These are phyloP conservation scores for Agrotis segetum DNA, from an alignment of 2,888 invertebrate species.

Conservation along the genomic window DNA sequence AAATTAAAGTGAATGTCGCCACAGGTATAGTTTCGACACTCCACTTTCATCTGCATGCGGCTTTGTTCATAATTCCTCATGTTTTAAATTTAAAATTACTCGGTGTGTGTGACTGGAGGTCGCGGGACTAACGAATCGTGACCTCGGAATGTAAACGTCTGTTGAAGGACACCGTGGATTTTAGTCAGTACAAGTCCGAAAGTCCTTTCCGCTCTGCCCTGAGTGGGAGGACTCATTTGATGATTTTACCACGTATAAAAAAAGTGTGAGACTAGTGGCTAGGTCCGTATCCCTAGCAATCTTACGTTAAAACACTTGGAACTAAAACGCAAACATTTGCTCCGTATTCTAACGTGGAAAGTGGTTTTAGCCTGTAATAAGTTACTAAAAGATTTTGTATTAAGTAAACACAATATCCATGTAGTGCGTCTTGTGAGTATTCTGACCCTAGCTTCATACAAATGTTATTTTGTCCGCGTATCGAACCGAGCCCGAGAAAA, in stretches of 20 bases:
- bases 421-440: conserved; percentile 20
- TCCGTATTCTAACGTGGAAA: conserved; percentile 8
- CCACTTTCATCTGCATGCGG: conserved; percentile 13
- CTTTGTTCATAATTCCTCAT: conserved; percentile 28
- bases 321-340: conserved; percentile 14
- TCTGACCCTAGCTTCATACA: conserved; percentile 30
- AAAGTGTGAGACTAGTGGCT: not conserved
- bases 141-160: too few relatives aligned
- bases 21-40: conserved; percentile 19
- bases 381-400: conserved; percentile 23
- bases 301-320: conserved; percentile 26
- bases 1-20: conserved; percentile 22
- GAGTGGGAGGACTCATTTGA: too few relatives aligned
- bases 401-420: conserved; percentile 27
- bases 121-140: too few relatives aligned
- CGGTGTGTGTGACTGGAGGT: not conserved
- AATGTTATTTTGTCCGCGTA: conserved; percentile 54
- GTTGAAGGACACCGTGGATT: too few relatives aligned
- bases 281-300: not conserved
- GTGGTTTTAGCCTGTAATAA: conserved; percentile 27
- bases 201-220: too few relatives aligned
- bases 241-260: too few relatives aligned
- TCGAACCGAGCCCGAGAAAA: conserved; percentile 39
- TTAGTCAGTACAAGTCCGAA: too few relatives aligned
- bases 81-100: conserved; percentile 23